Base-by-base conservation (phyloP, 2,113 vertebrate species). In the Cynocephalus volans region DNA sequence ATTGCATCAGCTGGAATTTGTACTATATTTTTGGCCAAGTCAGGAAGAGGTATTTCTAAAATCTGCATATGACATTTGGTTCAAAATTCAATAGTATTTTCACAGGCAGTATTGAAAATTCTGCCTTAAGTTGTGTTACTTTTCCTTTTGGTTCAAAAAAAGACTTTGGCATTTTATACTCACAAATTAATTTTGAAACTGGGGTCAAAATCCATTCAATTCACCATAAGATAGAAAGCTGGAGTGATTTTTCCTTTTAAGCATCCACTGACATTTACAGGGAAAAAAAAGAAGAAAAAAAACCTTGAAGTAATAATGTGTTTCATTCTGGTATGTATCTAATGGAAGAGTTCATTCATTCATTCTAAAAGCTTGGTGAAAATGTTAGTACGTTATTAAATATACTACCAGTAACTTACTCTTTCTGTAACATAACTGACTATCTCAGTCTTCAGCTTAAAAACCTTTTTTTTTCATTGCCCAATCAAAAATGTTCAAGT, bases 1-100 rank as follows among this genome's bases (percentile, higher is more conserved):
- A 96, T 62, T 28, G 10, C 50, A 96, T 96, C 80, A 89, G 41
- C 62, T 98, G 93, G 76, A 69, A 93, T 97, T 85, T 85, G 48
- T 21, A 75, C 28, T 45, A 64, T 0, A 24, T 50, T 62, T 92
- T 88, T 75, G 82, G 88, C 17, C 76, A 92, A 94, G 6, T 21
- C 33, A 17, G 56, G 15, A 58, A 54, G 60, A 72, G 28, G 73
- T 23, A 88, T 64, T 97, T 97, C 54, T 90, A 90, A 94, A 97
- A 93, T 97, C 54, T 95, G 83, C 50, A 91, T 62, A 58, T 93
- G 54, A 67, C 7, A 64, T 95, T 96, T 98, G 56, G 26, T 69
- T 98, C 0, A 64, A 50, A n/a, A 72, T 96, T 89, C 84, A 93
- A 77, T 36, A 65, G 17, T 10, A 54, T 10, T 54, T 64, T 88